A percentile compares a stretch with the other conserved stretches of the same genome.
Evolutionary conservation across 2,113 vertebrate genomes (phyloP).

Genomic region (Illadopsis cleaveri): DNA sequence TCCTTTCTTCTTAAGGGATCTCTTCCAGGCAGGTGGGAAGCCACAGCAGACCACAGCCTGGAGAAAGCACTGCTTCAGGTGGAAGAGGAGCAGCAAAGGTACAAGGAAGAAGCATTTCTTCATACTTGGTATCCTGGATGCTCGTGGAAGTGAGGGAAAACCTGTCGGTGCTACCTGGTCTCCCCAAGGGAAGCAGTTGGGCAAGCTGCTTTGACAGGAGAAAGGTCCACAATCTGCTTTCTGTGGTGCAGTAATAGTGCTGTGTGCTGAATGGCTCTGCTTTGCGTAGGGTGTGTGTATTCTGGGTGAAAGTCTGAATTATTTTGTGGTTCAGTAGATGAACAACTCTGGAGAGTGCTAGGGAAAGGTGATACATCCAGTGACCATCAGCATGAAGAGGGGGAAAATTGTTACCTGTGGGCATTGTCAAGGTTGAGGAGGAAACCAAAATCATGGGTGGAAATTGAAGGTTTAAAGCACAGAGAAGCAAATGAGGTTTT

Average conservation of each 20-base stretch:
- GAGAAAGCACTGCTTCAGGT: slow-evolving; percentile 83
- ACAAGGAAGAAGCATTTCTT: neutral
- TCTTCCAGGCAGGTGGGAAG: slow-evolving; percentile 61
- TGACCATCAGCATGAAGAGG: neutral
- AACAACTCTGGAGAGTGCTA: neutral
- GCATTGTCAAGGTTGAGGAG: neutral
- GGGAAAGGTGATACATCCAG: neutral
- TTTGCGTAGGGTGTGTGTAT: neutral
- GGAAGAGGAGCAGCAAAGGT: slow-evolving; percentile 92
- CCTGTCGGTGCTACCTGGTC: neutral
- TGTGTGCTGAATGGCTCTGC: neutral
- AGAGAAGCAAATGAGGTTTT: neutral
- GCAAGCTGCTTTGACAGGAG: neutral
- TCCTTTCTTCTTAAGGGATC: slow-evolving; percentile 54
- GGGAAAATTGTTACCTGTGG: neutral
- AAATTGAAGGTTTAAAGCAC: neutral
- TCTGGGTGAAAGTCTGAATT: neutral
- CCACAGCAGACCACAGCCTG: slow-evolving; percentile 77
- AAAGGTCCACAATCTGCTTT: neutral
- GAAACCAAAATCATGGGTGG: neutral
- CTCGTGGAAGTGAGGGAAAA: neutral
- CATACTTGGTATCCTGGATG: neutral
- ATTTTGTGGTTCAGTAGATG: neutral
- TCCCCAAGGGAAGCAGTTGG: neutral
- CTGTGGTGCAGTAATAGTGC: neutral